phyloP scores from a whole-genome alignment of 2,113 vertebrate species.

The Spea multiplicata region DNA sequence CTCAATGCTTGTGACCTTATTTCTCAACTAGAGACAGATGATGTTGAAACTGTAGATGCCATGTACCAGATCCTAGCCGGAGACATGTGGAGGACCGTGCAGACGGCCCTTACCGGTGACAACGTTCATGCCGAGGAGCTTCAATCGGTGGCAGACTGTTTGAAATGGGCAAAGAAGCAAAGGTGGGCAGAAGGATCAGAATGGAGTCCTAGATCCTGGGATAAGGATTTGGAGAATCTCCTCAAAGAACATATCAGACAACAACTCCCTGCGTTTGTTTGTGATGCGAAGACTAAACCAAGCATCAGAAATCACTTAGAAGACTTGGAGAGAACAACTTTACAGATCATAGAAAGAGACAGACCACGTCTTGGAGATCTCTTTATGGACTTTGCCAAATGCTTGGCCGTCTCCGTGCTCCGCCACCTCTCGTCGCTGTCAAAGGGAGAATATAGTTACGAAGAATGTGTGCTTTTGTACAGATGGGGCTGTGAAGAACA shows the following conservation, averaged over 20 bases:
- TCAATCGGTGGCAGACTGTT: constrained; percentile 3
- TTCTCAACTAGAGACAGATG: not conserved
- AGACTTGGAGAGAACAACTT: constrained; percentile 21
- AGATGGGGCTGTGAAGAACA: constrained; percentile 53
- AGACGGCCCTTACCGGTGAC: not conserved
- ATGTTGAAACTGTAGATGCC: not conserved
- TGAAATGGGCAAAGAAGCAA: constrained; percentile 8
- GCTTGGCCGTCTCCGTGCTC: constrained; percentile 46
- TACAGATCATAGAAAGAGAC: constrained; percentile 29
- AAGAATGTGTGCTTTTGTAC: constrained; percentile 52
- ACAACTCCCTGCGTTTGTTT: constrained; percentile 31
- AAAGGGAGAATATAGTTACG: constrained; percentile 45
- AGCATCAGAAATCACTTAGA: constrained; percentile 51
- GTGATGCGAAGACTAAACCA: not conserved
- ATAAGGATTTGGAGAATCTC: constrained; percentile 51
- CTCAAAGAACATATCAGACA: constrained; percentile 41
- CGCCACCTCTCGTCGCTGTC: constrained; percentile 46
- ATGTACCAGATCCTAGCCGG: not conserved
- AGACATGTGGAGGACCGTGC: constrained; percentile 3
- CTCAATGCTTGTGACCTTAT: not conserved
- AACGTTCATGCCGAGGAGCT: not conserved
- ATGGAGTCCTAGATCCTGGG: constrained; percentile 54
- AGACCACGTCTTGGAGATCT: constrained; percentile 50
- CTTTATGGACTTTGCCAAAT: not conserved
- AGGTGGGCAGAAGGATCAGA: not conserved